Conservation (phyloP, 2,113 vertebrate genomes). For the Nicator chloris region DNA sequence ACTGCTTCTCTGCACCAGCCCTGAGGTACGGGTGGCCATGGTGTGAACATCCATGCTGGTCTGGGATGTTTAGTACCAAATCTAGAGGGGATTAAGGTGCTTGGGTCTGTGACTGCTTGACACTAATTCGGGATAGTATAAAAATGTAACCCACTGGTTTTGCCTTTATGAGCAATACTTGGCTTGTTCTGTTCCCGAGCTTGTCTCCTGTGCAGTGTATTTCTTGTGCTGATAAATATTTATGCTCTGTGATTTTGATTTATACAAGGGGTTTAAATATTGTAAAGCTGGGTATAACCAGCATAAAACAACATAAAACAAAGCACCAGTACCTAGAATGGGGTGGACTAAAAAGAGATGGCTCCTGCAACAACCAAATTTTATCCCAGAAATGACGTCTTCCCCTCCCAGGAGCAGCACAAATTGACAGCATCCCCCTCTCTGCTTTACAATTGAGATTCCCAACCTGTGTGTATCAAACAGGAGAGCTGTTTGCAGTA, state of each 20-base stretch:
- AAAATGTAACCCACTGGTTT: background rate
- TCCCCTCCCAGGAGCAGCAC: background rate
- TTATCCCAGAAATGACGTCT: background rate
- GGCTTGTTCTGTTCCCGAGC: background rate
- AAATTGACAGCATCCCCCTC: background rate
- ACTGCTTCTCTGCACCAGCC: background rate
- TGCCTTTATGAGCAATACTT: conserved; percentile 25
- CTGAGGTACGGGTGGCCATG: background rate
- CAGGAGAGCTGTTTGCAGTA: conserved; percentile 61
- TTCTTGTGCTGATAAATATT: conserved; percentile 65
- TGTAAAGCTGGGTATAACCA: conserved; percentile 15
- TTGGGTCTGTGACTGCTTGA: background rate
- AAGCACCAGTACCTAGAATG: background rate
- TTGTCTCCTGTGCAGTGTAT: conserved; percentile 37
- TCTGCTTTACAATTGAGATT: conserved; percentile 20
- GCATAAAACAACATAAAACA: conserved; percentile 15
- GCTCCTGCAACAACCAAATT: background rate
- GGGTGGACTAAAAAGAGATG: background rate
- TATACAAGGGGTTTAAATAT: conserved; percentile 53
- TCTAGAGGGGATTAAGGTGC: background rate
- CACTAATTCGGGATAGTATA: background rate
- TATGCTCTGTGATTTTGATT: conserved; percentile 50
- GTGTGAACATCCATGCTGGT: rapidly evolving
- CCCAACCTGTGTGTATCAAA: conserved; percentile 51
- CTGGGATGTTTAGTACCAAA: background rate